Percentiles rank a stretch among this genome's conserved stretches.
Conservation (phyloP, 2,888 invertebrate species). For the Anagyrus pseudococci region DNA sequence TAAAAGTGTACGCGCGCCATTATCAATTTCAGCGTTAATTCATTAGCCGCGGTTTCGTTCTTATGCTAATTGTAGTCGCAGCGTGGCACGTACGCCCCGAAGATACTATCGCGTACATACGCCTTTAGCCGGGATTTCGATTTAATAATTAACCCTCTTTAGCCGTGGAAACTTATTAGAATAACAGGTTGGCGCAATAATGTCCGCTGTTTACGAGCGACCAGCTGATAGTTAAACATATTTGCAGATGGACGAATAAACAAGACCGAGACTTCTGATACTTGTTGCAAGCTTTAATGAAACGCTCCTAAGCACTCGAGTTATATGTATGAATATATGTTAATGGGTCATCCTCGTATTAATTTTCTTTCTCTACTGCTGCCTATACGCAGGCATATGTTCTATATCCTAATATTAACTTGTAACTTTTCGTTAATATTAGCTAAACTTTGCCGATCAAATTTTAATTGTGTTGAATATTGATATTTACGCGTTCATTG, state of each 20-base stretch:
- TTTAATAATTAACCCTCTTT: constrained; percentile 26
- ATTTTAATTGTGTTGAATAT: no score
- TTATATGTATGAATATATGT: no score
- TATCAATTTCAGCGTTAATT: background rate
- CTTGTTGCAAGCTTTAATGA: background rate
- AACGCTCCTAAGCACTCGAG: no score
- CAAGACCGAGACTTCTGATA: background rate
- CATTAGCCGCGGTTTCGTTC: background rate
- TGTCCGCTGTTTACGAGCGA: constrained; percentile 2
- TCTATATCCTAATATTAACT: no score
- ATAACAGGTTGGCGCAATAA: constrained; percentile 23
- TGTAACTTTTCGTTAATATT: no score
- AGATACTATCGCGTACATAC: constrained; percentile 17
- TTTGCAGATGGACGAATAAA: background rate
- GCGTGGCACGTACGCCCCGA: background rate
- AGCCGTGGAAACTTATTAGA: constrained; percentile 30
- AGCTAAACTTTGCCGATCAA: no score
- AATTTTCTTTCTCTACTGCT: no score
- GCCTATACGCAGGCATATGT: no score
- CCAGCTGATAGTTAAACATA: constrained; percentile 2
- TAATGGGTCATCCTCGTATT: no score
- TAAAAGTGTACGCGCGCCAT: no score
- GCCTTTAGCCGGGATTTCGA: no score
- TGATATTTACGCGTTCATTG: no score
- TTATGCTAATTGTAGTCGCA: background rate